Base-by-base conservation (phyloP, 2,113 vertebrate species). In the Nothocercus nigrocapillus region DNA sequence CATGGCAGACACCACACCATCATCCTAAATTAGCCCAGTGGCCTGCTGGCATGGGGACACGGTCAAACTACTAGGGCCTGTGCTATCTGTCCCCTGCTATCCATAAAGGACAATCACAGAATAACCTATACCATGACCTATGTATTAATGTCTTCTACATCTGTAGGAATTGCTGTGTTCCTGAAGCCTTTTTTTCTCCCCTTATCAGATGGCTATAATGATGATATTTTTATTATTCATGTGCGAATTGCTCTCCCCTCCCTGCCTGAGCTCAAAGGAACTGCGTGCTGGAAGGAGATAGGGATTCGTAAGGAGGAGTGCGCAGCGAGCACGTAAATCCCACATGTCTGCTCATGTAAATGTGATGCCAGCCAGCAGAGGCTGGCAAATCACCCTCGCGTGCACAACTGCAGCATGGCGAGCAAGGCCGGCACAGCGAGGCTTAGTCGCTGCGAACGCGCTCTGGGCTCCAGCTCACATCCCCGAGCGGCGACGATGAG, bases 211-310 rank as follows among this genome's bases (percentile, higher is more conserved):
- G 76, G 95, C 94, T 94, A 95, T 93, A 51, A 91, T 40, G 86
- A 92, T 91, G 80, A 34, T 61, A 47, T 40, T 51, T 96, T 87
- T 86, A 97, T 94, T 97, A 95, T 94, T 97, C 95, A 96, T 91
- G 93, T 74, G 90, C 82, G 89, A 95, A 91, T 36, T 15, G 67
- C 66, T 87, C 83, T 95, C 34, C 36, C 53, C 27, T 90, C 85
- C 24, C 40, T 28, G n/a, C 32, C 14, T 47, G 24, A 90, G 40
- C 0, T 95, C 80, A 73, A 75, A 89, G 80, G 36, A 90, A 90
- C 83, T 32, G 49, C n/a, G 42, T 78, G 44, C 88, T 72, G 80
- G 47, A 91, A 89, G 61, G 30, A 51, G 47, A 79, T 62, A 66
- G 45, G 34, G 76, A 90, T 61, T 81, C 62, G 44, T 28, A 84